Evolutionary conservation across 2,888 invertebrate genomes (phyloP).

Genomic region (Diabrotica balteata): DNA sequence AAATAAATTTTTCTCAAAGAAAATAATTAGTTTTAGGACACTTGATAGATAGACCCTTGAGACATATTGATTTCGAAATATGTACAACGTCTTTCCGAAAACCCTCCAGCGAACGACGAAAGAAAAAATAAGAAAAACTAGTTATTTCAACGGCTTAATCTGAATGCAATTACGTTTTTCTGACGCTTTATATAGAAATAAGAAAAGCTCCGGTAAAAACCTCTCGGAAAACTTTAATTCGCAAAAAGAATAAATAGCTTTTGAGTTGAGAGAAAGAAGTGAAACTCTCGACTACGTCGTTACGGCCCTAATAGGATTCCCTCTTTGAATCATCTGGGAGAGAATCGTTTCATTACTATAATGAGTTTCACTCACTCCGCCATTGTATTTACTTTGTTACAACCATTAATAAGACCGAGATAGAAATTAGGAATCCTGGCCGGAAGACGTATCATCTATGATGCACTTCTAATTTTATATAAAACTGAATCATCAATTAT

Average conservation of each 20-base stretch:
- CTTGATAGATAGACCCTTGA: background rate
- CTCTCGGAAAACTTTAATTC: slow-evolving; percentile 35
- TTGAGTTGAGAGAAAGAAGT: slow-evolving; percentile 32
- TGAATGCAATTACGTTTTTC: slow-evolving; percentile 34
- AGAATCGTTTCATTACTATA: slow-evolving; percentile 56
- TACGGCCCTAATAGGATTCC: slow-evolving; percentile 53
- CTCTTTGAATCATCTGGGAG: slow-evolving; percentile 51
- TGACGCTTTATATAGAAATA: slow-evolving; percentile 29
- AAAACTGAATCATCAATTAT: too few relatives aligned
- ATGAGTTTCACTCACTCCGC: slow-evolving; percentile 47
- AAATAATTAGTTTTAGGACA: too few relatives aligned
- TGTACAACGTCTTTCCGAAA: slow-evolving; percentile 15
- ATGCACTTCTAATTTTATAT: background rate
- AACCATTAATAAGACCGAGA: slow-evolving; percentile 52
- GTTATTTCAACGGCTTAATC: slow-evolving; percentile 29
- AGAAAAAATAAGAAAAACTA: slow-evolving; percentile 16
- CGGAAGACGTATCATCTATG: slow-evolving; percentile 52
- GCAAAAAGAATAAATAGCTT: slow-evolving; percentile 38
- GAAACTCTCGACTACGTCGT: slow-evolving; percentile 46
- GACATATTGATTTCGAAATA: slow-evolving; percentile 14
- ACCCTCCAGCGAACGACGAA: background rate
- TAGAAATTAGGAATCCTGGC: slow-evolving; percentile 48
- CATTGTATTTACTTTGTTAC: slow-evolving; percentile 53
- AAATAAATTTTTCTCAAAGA: too few relatives aligned
- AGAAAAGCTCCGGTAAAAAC: slow-evolving; percentile 32